Evolutionary conservation across 2,797 vertebrate species (phyloP), one percentile per base, ranked within the genome.

Genomic region (Sebastiscus tertius): DNA sequence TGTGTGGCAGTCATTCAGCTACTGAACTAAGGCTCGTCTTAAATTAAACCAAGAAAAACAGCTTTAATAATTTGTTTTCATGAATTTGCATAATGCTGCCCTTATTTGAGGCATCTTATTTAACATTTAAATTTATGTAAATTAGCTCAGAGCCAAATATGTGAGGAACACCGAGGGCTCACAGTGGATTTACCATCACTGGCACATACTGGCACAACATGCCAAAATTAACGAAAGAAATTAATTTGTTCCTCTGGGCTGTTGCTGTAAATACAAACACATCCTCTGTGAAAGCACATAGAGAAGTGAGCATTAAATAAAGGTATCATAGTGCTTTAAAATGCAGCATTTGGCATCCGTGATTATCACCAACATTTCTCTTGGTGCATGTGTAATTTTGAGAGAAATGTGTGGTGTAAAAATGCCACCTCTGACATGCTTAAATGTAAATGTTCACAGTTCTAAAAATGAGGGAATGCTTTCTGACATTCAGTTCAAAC

Each of bases 91-190:
- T 87, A 81, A 52, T 77, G 52, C 71, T 78, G 49, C 64, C 72
- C 61, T 88, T 67, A 76, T 89, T 89, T 61, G 26, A 80, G 33
- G 61, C 79, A 72, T 78, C 84, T 76, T 39, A 87, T 80, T 93
- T 80, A 74, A 79, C 62, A 92, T 90, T 88, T 64, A 88, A 83
- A 93, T 92, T 1, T 80, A 89, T 92, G 87, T 22, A 85, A 91
- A 92, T 91, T 24, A 80, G 22, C 82, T 52, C 5, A 8, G 72
- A 81, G 70, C 55, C 85, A 87, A 84, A 82, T 79, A 82, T 80
- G 65, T 62, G 59, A 76, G 70, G 73, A 83, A 68, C 79, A 77
- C 74, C 33, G 67, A 66, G 58, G 62, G 63, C 61, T 72, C 69
- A 59, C 63, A 49, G 73, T 75, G 72, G 39, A 89, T 87, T 83